Evolutionary conservation across 1,140 invertebrate genomes (phyloP).

Genomic region (Diploscapter pachys): DNA sequence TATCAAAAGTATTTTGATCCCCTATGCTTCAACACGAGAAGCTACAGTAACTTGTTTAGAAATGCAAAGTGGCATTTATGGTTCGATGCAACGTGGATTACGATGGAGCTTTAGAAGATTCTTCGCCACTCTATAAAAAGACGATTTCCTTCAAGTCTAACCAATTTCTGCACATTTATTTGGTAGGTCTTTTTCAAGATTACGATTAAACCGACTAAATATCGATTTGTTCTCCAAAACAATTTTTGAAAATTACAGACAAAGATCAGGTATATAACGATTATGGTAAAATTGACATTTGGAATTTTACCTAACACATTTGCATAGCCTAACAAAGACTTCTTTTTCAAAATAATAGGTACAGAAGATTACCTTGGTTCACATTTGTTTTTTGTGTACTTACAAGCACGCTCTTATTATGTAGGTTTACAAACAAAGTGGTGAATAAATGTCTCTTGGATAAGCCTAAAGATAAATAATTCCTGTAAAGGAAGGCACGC

Average conservation of each 20-base stretch:
- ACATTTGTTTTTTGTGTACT: no score
- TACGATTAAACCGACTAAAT: not conserved
- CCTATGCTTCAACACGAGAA: not conserved
- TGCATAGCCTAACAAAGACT: not conserved
- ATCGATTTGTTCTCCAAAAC: not conserved
- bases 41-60: constrained; percentile 12
- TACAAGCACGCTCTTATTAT: no score
- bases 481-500: not conserved
- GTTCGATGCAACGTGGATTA: constrained; percentile 38
- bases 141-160: constrained; percentile 40
- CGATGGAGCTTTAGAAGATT: constrained; percentile 40
- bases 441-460: not conserved
- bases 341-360: not conserved
- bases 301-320: not conserved
- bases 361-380: no score
- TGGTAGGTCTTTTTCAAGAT: constrained; percentile 11
- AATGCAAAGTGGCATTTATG: constrained; percentile 34
- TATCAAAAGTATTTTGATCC: no score
- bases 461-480: not conserved
- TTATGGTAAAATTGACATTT: not conserved
- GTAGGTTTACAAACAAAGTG: no score
- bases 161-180: constrained; percentile 41
- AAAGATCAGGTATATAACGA: not conserved
- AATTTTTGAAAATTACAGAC: not conserved
- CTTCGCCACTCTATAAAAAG: constrained; percentile 26